Base-by-base conservation (phyloP, 37 sponge, comb jelly and placozoan species). In the Axinella damicornis region DNA sequence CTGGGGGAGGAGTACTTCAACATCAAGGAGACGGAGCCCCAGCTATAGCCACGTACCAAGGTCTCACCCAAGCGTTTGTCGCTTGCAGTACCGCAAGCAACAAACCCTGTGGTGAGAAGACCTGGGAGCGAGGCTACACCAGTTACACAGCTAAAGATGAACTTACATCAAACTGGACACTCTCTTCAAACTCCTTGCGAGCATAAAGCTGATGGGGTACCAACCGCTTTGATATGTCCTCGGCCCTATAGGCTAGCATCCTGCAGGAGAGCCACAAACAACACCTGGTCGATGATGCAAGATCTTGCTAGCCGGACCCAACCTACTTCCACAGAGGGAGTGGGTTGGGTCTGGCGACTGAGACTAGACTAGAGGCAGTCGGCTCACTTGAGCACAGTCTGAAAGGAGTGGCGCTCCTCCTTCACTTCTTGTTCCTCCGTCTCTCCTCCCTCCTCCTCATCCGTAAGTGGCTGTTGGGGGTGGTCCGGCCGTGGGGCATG, bases 101-200 rank as follows among this genome's bases (percentile, higher is more conserved):
- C n/a, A n/a, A n/a, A n/a, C n/a, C n/a, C n/a, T n/a, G n/a, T n/a
- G n/a, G n/a, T n/a, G n/a, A n/a, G n/a, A n/a, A n/a, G n/a, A n/a
- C n/a, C n/a, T n/a, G n/a, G n/a, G n/a, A n/a, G n/a, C n/a, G n/a
- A n/a, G n/a, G n/a, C n/a, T n/a, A n/a, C n/a, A n/a, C n/a, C n/a
- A n/a, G n/a, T 46, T 9, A 46, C 46, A 46, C 46, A 46, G n/a
- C n/a, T n/a, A n/a, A n/a, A n/a, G 46, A 46, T 27, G 22, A 6
- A 60, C 87, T 79, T 56, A 94, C 95, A 79, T 92, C 93, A 77
- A 88, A 75, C 69, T 91, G 93, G 32, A 95, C 85, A 39, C 73
- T 89, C 11, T 88, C 41, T 36, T 95, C 95, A 28, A 92, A 69
- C 41, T 84, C 85, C 31, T 91, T 71, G 22, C 95, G 79, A 35